phyloP scores from a whole-genome alignment of 2,797 vertebrate species.

The Phalloptychus januarius region DNA sequence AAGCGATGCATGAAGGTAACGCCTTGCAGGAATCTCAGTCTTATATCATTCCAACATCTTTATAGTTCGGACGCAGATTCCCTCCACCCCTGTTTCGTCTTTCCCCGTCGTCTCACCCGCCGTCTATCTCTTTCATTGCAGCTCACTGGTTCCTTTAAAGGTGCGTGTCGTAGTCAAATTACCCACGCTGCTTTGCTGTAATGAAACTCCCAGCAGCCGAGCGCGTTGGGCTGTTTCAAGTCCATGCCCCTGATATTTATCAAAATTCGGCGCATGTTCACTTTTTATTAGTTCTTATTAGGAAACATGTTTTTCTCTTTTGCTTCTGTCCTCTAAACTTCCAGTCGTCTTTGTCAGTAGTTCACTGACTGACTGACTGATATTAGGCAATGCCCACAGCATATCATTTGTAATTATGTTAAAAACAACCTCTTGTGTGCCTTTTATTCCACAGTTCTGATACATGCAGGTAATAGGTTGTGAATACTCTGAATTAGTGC shows the following conservation, averaged over 20 bases:
- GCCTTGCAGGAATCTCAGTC: conserved; percentile 23
- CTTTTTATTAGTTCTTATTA: conserved; percentile 4
- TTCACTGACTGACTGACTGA: conserved; percentile 1
- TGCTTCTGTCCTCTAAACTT: conserved; percentile 26
- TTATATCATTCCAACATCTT: conserved; percentile 32
- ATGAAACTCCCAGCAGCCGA: conserved; percentile 18
- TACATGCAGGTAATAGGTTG: background rate
- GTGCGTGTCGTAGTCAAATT: conserved; percentile 33
- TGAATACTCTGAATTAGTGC: conserved; percentile 5
- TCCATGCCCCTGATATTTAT: background rate
- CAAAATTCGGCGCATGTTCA: background rate
- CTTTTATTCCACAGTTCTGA: background rate
- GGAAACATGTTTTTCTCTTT: conserved; percentile 22
- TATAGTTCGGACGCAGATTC: conserved; percentile 13
- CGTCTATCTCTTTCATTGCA: conserved; percentile 11
- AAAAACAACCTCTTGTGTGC: conserved; percentile 2
- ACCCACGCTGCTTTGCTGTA: conserved; percentile 12
- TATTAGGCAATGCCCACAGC: conserved; percentile 10
- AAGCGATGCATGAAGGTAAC: conserved; percentile 57
- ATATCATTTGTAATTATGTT: background rate
- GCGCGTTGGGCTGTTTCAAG: background rate
- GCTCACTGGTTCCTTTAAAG: conserved; percentile 17
- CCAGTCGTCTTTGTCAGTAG: conserved; percentile 16
- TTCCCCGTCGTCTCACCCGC: background rate
- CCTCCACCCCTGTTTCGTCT: conserved; percentile 5